Conservation (phyloP, 2,797 vertebrate species). For the Tinamus major region DNA sequence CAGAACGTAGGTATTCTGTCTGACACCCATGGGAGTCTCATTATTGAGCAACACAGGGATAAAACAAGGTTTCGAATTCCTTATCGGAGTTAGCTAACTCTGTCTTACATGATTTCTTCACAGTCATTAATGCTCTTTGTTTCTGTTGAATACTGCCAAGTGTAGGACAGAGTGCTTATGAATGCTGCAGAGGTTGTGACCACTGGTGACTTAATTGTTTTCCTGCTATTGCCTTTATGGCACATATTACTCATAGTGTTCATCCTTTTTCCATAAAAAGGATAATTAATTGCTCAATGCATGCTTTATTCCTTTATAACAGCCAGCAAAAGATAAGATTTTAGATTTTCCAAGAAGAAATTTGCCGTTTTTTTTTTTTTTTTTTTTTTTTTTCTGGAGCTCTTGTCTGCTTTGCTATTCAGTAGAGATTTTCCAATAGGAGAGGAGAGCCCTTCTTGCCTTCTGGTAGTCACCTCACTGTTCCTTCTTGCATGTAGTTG, state of each 20-base stretch:
- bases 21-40: constrained; percentile 63
- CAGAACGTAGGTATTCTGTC: constrained; percentile 58
- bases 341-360: not conserved
- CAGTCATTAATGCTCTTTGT: not conserved
- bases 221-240: constrained; percentile 13
- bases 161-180: not conserved
- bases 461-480: not conserved
- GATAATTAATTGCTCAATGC: not conserved
- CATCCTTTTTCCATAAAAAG: constrained; percentile 8
- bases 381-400: constrained; percentile 2
- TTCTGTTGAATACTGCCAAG: constrained; percentile 8
- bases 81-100: constrained; percentile 46
- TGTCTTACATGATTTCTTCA: no score
- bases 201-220: not conserved
- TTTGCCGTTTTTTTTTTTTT: constrained; percentile 28
- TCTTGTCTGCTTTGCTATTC: not conserved
- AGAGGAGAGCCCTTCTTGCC: not conserved
- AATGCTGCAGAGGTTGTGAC: constrained; percentile 21
- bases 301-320: not conserved
- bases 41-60: constrained; percentile 64
- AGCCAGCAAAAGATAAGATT: not conserved
- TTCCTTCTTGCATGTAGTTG: not conserved
- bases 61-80: constrained; percentile 54
- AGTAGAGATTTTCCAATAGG: not conserved
- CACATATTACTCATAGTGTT: not conserved